phyloP scores from a whole-genome alignment of 2,888 invertebrate genomes.

The Callimorpha dominula region DNA sequence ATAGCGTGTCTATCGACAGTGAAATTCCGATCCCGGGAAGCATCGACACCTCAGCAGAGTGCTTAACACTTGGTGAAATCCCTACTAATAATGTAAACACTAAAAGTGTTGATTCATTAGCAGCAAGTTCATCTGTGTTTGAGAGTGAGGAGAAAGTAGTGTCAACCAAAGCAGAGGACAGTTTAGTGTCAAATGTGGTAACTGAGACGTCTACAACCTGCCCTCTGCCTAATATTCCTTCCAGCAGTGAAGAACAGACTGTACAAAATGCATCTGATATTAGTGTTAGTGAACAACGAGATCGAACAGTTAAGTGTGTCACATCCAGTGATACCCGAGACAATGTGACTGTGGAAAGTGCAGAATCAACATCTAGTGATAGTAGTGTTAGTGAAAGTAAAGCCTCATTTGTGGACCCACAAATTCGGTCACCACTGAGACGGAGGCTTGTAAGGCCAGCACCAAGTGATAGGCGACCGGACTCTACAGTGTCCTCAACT shows the following conservation, averaged over 20 bases:
- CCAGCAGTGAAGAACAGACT: constrained; percentile 73
- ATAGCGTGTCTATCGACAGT: constrained; percentile 57
- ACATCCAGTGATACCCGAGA: constrained; percentile 80
- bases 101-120: constrained; percentile 52
- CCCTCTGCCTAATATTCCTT: constrained; percentile 52
- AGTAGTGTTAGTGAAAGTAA: constrained; percentile 77
- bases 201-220: constrained; percentile 36
- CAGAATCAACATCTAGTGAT: constrained; percentile 83
- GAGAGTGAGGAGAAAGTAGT: constrained; percentile 30
- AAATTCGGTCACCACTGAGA: constrained; percentile 72
- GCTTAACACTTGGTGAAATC: constrained; percentile 32
- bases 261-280: constrained; percentile 62
- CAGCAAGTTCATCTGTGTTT: constrained; percentile 52
- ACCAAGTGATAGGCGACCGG: constrained; percentile 75
- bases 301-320: constrained; percentile 80
- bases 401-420: constrained; percentile 58
- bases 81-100: constrained; percentile 45
- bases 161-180: constrained; percentile 35
- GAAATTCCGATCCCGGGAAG: constrained; percentile 39
- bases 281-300: constrained; percentile 69
- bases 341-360: constrained; percentile 81
- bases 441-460: constrained; percentile 77
- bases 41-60: constrained; percentile 32
- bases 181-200: constrained; percentile 34
- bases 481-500: constrained; percentile 82